phyloP scores from a whole-genome alignment of 1,140 invertebrate genomes.

The Pomacea maculata region DNA sequence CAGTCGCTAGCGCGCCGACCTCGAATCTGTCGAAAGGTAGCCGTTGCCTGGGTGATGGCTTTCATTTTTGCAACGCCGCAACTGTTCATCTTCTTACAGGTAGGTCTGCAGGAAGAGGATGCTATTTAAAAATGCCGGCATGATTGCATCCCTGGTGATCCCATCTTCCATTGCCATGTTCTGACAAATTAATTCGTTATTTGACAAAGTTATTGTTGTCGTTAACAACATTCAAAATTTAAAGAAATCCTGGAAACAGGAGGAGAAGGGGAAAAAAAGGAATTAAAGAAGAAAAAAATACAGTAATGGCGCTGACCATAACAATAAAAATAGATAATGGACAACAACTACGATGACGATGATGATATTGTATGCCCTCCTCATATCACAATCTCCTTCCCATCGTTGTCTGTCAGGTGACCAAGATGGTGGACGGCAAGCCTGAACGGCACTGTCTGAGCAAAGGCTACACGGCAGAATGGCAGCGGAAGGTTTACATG shows the following conservation, averaged over 20 bases:
- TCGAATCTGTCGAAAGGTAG: constrained; percentile 59
- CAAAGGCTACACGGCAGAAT: constrained; percentile 64
- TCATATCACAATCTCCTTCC: neutral
- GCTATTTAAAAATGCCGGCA: too few species aligned
- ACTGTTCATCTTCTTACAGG: constrained; percentile 65
- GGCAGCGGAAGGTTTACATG: constrained; percentile 67
- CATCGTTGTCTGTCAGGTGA: constrained; percentile 1
- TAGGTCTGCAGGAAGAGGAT: neutral
- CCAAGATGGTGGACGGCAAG: constrained; percentile 22
- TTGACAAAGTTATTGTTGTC: too few species aligned
- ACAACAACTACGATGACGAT: too few species aligned
- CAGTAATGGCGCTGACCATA: too few species aligned
- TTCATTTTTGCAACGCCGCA: constrained; percentile 66
- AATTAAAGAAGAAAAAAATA: too few species aligned
- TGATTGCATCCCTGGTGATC: too few species aligned
- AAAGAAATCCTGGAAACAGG: too few species aligned
- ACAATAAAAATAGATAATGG: too few species aligned
- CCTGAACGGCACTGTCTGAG: constrained; percentile 56
- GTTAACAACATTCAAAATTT: too few species aligned
- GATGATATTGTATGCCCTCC: neutral
- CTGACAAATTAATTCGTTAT: neutral
- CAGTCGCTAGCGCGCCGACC: constrained; percentile 52
- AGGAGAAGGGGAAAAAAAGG: too few species aligned
- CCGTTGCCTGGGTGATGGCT: constrained; percentile 64
- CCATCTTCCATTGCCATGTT: neutral